Base-by-base conservation (phyloP, 1,140 invertebrate species). In the Ips nitidus region DNA sequence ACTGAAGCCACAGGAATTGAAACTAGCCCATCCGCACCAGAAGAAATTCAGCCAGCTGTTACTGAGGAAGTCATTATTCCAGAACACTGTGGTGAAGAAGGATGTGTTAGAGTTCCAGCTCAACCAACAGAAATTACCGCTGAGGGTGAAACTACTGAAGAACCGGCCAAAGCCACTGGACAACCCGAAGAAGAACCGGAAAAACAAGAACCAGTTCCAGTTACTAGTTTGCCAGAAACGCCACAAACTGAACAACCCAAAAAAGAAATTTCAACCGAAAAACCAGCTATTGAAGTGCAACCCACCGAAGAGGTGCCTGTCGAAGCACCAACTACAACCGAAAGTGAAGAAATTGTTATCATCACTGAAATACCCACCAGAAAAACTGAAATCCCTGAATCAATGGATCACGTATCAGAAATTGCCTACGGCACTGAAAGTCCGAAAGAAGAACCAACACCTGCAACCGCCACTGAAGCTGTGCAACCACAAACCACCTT, bases 321-420 rank as follows among this genome's bases (percentile, higher is more conserved):
- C 37, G 76, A 69, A 42, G 57, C 73, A 60, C 50, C 65, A 58
- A 52, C 39, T 40, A 22, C 22, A 22, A 71, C 63, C 39, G 58
- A 66, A 62, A 47, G 50, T 58, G 70, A 72, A 68, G 74, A 77
- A 73, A 71, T 72, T 40, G 58, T 69, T 62, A 70, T 73, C 50
- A 43, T 76, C 47, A 75, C 73, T 41, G 72, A 74, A 57, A 72
- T 55, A 55, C 56, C 68, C 38, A 52, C 60, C 3, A 67, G 69
- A 52, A 70, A 65, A 43, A 71, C 72, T 47, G 77, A 76, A 72
- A 43, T 66, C 36, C 73, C 77, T 53, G 63, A 71, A 64, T 71
- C 72, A 38, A 66, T 70, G 65, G 66, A 74, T 56, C 63, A 72
- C 22, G 63, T 71, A 8, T 73, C 66, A 40, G 73, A 75, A 72